These are phyloP conservation scores for Marasmarcha lunaedactyla DNA, from an alignment of 2,888 invertebrate species.

Conservation along the genomic window DNA sequence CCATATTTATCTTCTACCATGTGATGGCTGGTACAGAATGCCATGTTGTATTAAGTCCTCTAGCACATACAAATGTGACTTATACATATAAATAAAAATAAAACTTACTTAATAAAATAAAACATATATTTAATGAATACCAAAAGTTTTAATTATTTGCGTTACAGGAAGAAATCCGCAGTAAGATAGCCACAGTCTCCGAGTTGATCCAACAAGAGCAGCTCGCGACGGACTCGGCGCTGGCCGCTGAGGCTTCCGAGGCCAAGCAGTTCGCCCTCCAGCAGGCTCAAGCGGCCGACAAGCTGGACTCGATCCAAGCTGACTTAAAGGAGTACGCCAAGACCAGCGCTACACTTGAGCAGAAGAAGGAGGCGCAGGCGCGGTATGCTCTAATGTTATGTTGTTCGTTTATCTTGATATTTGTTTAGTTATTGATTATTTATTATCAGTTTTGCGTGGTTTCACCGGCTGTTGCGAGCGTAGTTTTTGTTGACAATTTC, in stretches of 20 bases:
- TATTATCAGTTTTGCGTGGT: too few species aligned
- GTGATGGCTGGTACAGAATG: background rate
- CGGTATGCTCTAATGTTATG: too few species aligned
- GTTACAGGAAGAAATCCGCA: conserved; percentile 35
- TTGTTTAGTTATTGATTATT: too few species aligned
- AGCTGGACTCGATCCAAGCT: conserved; percentile 19
- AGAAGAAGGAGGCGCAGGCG: too few species aligned
- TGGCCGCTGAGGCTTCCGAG: conserved; percentile 20
- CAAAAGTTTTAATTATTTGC: background rate
- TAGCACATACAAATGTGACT: background rate
- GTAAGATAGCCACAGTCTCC: conserved; percentile 30
- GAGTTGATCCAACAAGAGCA: conserved; percentile 25
- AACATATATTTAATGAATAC: background rate
- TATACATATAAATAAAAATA: too few species aligned
- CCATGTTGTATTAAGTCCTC: background rate
- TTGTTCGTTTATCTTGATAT: too few species aligned
- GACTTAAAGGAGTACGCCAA: conserved; percentile 16
- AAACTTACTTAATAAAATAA: too few species aligned
- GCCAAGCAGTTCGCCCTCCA: conserved; percentile 20
- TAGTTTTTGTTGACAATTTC: too few species aligned
- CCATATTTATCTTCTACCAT: background rate
- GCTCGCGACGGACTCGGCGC: conserved; percentile 23
- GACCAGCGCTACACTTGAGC: too few species aligned
- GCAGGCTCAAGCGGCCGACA: conserved; percentile 14
- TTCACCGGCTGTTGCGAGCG: too few species aligned